Conservation (phyloP, 2,888 invertebrate genomes). For the Lepidonotus clava region DNA sequence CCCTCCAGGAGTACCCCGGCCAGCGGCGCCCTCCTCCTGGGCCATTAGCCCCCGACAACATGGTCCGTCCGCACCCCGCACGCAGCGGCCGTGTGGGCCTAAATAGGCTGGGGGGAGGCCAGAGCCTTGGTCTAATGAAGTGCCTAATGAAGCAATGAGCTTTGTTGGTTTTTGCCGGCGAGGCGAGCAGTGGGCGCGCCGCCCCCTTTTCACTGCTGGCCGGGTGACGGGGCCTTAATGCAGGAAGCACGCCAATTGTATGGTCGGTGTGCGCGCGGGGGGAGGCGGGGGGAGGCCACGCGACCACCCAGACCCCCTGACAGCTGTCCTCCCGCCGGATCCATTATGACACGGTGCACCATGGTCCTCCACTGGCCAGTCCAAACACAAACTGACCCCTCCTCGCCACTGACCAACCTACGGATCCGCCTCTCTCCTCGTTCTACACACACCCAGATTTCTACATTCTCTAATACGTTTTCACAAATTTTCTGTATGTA, state of each 20-base stretch:
- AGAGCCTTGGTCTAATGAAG: slow-evolving; percentile 26
- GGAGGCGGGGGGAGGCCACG: neutral
- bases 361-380: slow-evolving; percentile 10
- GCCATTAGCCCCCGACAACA: neutral
- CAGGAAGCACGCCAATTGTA: too few species aligned
- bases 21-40: neutral
- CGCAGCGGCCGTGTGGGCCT: neutral
- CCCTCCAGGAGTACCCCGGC: neutral
- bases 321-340: slow-evolving; percentile 44
- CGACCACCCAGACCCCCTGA: too few species aligned
- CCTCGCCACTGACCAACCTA: neutral
- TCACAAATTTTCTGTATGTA: too few species aligned
- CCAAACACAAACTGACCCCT: slow-evolving; percentile 13
- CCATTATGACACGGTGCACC: slow-evolving; percentile 34
- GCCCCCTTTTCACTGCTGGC: slow-evolving; percentile 34
- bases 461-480: too few species aligned
- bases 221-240: slow-evolving; percentile 2
- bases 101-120: too few species aligned
- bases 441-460: too few species aligned
- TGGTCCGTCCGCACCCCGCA: neutral
- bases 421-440: too few species aligned
- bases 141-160: slow-evolving; percentile 51
- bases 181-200: neutral
- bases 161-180: slow-evolving; percentile 52
- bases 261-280: too few species aligned